Percentiles rank a stretch among this genome's conserved stretches.
These are phyloP conservation scores for Dendroctonus ponderosae DNA, from an alignment of 1,140 invertebrate species.

Conservation along the genomic window DNA sequence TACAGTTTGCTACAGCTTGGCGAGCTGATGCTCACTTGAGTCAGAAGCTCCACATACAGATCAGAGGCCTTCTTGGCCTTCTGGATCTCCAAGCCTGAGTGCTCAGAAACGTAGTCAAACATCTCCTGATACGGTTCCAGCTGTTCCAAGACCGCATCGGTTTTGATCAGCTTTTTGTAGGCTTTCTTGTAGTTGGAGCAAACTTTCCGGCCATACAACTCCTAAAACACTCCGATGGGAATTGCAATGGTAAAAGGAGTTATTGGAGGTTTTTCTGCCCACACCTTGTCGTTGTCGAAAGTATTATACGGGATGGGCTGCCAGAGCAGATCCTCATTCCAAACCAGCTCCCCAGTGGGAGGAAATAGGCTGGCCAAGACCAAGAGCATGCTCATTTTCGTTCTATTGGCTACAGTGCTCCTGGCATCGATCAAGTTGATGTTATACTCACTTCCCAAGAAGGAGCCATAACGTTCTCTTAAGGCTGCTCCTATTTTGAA, in stretches of 20 bases:
- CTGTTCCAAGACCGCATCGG: slow-evolving; percentile 10
- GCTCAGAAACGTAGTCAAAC: slow-evolving; percentile 28
- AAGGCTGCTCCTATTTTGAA: slow-evolving; percentile 64
- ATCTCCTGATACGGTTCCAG: slow-evolving; percentile 22
- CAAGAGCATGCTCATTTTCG: slow-evolving; percentile 59
- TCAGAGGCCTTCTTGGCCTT: slow-evolving; percentile 27
- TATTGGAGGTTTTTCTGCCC: not conserved
- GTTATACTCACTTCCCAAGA: slow-evolving; percentile 53
- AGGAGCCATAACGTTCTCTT: slow-evolving; percentile 60
- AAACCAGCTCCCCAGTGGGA: slow-evolving; percentile 48
- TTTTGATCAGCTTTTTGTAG: slow-evolving; percentile 28
- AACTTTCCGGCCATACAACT: slow-evolving; percentile 18
- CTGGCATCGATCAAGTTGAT: slow-evolving; percentile 56
- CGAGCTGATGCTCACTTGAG: slow-evolving; percentile 10
- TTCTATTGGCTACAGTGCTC: slow-evolving; percentile 54
- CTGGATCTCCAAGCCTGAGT: slow-evolving; percentile 23
- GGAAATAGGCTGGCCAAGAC: slow-evolving; percentile 59
- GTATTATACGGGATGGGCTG: slow-evolving; percentile 57
- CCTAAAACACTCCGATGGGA: slow-evolving; percentile 12
- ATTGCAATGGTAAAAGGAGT: too few relatives aligned
- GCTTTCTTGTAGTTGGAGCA: slow-evolving; percentile 26
- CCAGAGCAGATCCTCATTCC: slow-evolving; percentile 56
- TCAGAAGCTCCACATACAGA: slow-evolving; percentile 17
- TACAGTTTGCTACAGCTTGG: not conserved
- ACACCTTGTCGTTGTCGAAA: slow-evolving; percentile 33